Conservation (phyloP, 2,888 invertebrate species). For the Pristionchus fissidentatus region DNA sequence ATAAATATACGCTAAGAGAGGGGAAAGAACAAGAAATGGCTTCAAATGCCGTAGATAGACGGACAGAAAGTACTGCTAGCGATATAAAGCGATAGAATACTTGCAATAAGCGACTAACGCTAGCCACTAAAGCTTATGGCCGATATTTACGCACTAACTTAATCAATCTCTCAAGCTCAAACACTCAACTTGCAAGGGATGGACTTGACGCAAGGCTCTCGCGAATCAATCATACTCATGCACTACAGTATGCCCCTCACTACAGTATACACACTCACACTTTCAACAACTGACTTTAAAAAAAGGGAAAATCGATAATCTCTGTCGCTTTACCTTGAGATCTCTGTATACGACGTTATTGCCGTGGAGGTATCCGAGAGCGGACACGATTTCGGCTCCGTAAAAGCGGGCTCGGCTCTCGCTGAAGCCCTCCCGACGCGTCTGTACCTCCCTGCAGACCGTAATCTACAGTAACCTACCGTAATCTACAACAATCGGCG, state of each 20-base stretch:
- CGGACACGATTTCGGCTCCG: conserved; percentile 97
- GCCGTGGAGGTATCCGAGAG: conserved; percentile 91
- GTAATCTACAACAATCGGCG: too few relatives aligned
- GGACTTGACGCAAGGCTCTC: neutral
- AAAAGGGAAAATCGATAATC: neutral
- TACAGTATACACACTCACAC: conserved; percentile 4
- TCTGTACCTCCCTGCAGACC: conserved; percentile 62
- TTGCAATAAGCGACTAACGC: too few relatives aligned
- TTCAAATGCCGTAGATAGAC: neutral
- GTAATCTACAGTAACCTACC: conserved; percentile 3
- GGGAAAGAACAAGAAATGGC: neutral
- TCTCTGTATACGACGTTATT: conserved; percentile 97
- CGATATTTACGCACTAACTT: too few relatives aligned
- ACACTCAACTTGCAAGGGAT: too few relatives aligned
- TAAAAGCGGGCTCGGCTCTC: conserved; percentile 98
- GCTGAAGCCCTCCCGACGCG: conserved; percentile 68
- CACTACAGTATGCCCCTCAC: conserved; percentile 38
- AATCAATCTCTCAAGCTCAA: too few relatives aligned
- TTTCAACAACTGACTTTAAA: neutral
- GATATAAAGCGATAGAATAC: too few relatives aligned
- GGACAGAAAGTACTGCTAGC: neutral
- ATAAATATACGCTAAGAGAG: neutral
- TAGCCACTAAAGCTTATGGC: too few relatives aligned
- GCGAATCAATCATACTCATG: conserved; percentile 2
- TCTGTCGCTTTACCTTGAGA: conserved; percentile 82